A percentile compares a stretch with the other conserved stretches of the same genome.
These are phyloP conservation scores for Liolophura sinensis DNA, from an alignment of 1,140 invertebrate genomes.

Conservation along the genomic window DNA sequence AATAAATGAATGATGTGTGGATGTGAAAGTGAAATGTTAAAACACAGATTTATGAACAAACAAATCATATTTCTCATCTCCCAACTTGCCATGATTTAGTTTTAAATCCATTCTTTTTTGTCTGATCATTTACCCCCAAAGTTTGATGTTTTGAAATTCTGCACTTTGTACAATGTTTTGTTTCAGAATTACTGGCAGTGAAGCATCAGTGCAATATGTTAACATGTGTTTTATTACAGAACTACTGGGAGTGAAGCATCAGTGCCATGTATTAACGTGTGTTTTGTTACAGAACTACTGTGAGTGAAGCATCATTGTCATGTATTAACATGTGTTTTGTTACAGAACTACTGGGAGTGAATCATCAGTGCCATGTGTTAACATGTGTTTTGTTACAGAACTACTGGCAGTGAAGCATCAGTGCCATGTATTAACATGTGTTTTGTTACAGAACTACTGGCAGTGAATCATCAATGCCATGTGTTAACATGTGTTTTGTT, in stretches of 20 bases:
- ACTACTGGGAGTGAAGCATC: slow-evolving; percentile 72
- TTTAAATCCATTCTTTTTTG: no score
- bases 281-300: slow-evolving; percentile 69
- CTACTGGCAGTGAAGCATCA: no score
- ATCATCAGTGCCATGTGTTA: slow-evolving; percentile 73
- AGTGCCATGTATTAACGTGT: slow-evolving; percentile 84
- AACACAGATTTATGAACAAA: no score
- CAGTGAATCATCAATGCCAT: slow-evolving; percentile 80
- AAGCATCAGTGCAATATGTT: slow-evolving; percentile 80
- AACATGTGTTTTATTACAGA: slow-evolving; percentile 80
- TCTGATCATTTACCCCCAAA: no score
- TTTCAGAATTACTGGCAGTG: slow-evolving; percentile 67
- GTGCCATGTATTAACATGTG: slow-evolving; percentile 66
- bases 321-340: slow-evolving; percentile 84
- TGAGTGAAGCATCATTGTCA: slow-evolving; percentile 80
- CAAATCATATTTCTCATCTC: no score
- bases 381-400: slow-evolving; percentile 81
- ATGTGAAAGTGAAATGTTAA: no score
- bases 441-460: slow-evolving; percentile 61
- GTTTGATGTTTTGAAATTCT: background rate
- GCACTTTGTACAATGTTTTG: slow-evolving; percentile 52
- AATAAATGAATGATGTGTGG: no score
- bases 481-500: slow-evolving; percentile 80
- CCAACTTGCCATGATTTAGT: no score
- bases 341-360: no score